Conservation (phyloP, 2,113 vertebrate genomes). For the Coryphaenoides rupestris region DNA sequence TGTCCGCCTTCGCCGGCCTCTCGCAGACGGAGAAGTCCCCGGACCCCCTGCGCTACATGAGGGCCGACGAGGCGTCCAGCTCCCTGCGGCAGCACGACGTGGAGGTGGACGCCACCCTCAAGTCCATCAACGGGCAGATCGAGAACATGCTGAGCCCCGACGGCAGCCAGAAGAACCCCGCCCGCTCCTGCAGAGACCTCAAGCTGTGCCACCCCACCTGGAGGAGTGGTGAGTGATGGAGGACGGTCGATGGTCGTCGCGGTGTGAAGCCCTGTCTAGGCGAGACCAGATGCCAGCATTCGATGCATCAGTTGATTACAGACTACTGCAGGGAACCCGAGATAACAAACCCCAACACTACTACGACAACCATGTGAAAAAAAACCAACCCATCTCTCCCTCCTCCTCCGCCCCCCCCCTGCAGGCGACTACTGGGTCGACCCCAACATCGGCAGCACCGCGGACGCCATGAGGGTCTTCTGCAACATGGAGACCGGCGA, state of each 20-base stretch:
- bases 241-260: too few relatives aligned
- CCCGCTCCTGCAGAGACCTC: conserved; percentile 91
- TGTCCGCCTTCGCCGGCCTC: conserved; percentile 93
- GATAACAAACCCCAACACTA: too few relatives aligned
- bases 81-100: conserved; percentile 84
- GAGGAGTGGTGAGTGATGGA: conserved; percentile 90
- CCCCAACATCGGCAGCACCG: conserved; percentile 91
- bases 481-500: conserved; percentile 96
- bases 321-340: too few relatives aligned
- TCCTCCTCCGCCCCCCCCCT: conserved; percentile 18
- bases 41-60: conserved; percentile 93
- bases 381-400: too few relatives aligned
- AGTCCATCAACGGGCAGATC: conserved; percentile 93
- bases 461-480: conserved; percentile 95
- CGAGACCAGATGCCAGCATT: too few relatives aligned
- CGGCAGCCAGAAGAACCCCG: conserved; percentile 91
- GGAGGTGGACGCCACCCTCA: conserved; percentile 91
- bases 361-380: too few relatives aligned
- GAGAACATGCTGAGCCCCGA: conserved; percentile 92
- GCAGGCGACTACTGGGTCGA: conserved; percentile 97
- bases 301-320: too few relatives aligned
- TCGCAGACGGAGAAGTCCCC: conserved; percentile 87
- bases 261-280: too few relatives aligned
- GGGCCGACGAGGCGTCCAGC: conserved; percentile 85
- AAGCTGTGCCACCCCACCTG: conserved; percentile 93